Base-by-base conservation (phyloP, 2,888 invertebrate species). In the Athripsodes cinereus region DNA sequence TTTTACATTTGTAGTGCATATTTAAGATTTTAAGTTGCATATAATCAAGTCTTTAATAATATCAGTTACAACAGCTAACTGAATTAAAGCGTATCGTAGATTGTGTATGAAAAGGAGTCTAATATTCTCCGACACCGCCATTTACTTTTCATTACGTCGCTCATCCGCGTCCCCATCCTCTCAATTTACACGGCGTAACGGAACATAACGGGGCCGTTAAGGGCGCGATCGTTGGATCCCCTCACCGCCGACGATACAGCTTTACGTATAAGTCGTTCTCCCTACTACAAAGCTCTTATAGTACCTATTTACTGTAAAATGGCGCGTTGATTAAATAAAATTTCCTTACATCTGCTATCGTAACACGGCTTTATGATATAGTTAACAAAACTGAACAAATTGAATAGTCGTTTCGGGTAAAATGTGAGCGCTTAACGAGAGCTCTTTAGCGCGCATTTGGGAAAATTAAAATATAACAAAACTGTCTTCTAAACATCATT, bases 251-350 rank as follows among this genome's bases (percentile, higher is more conserved):
- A 26, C n/a, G n/a, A n/a, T n/a, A n/a, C n/a, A n/a, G 49, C 11
- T 55, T 48, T 49, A 50, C 50, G 55, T 26, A 6, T 26, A 26
- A n/a, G 19, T 18, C 55, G 50, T 20, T 48, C 55, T 5, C 21
- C 44, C 21, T 22, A 20, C 55, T n/a, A n/a, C n/a, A n/a, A n/a
- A n/a, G 44, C 44, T 13, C 13, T n/a, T n/a, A n/a, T n/a, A n/a
- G n/a, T n/a, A n/a, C n/a, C n/a, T n/a, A n/a, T n/a, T 13, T 13
- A 21, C 47, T 18, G 26, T 16, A 48, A 48, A 56, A 56, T 46
- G 56, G 56, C 51, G 51, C 18, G 56, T 56, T 56, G 56, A 56
- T 56, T 56, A 52, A 56, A 56, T 56, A 56, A 56, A 56, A 56
- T 51, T 56, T 44, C n/a, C 51, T 34, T 51, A 52, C 40, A 54